These are phyloP conservation scores for Fulmarus glacialis DNA, from an alignment of 2,113 vertebrate species.

Conservation along the genomic window DNA sequence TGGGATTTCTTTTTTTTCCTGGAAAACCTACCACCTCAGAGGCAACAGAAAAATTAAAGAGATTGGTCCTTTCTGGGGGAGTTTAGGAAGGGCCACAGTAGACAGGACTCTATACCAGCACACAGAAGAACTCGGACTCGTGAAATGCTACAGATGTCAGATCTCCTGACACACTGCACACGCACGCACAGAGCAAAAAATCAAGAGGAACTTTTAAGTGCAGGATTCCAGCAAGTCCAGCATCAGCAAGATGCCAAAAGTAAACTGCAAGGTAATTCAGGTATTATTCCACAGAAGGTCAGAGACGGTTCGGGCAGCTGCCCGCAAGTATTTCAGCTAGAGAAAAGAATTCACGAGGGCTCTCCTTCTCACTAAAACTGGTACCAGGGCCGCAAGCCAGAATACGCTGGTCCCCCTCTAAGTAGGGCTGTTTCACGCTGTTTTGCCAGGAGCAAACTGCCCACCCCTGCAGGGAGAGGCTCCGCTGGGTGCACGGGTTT, in stretches of 20 bases:
- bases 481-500: not conserved
- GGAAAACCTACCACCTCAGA: not conserved
- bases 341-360: not conserved
- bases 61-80: constrained; percentile 40
- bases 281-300: not conserved
- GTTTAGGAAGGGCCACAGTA: not conserved
- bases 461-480: not conserved
- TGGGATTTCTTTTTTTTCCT: not conserved
- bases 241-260: not conserved
- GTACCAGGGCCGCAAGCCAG: not conserved
- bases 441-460: not conserved
- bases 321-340: not conserved
- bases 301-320: not conserved
- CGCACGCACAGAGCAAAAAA: rapidly evolving
- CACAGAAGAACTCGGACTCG: not conserved
- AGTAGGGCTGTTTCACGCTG: not conserved
- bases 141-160: not conserved
- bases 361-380: not conserved
- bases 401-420: not conserved
- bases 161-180: not conserved
- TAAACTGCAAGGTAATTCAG: constrained; percentile 18
- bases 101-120: not conserved
- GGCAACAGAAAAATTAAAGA: not conserved
- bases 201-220: not conserved
- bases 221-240: constrained; percentile 23